Evolutionary conservation across 2,113 vertebrate species (phyloP).

Genomic region (Boulengeromyrus knoepffleri): DNA sequence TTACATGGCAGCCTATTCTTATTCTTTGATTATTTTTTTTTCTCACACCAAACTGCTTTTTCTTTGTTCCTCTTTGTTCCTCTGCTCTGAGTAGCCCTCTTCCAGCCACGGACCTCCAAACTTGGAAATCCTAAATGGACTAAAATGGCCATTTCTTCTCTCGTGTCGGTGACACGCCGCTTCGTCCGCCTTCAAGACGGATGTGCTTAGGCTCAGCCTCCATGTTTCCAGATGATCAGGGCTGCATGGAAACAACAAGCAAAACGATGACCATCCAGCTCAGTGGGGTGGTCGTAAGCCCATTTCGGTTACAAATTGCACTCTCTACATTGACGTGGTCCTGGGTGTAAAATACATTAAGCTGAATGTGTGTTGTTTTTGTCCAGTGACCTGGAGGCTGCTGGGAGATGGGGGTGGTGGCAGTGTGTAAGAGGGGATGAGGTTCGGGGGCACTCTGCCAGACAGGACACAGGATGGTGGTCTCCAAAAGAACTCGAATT

Average conservation of each 20-base stretch:
- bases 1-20: neutral
- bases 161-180: neutral
- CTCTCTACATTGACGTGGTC: constrained; percentile 13
- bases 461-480: constrained; percentile 15
- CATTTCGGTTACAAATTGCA: constrained; percentile 45
- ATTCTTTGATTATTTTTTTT: neutral
- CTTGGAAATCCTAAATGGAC: neutral
- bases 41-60: neutral
- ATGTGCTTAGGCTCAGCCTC: neutral
- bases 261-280: neutral
- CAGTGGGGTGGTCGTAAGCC: constrained; percentile 40
- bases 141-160: neutral
- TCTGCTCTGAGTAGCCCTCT: neutral
- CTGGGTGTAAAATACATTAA: constrained; percentile 12
- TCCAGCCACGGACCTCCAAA: neutral
- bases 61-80: neutral
- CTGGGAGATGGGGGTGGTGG: neutral
- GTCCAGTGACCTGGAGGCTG: constrained; percentile 26
- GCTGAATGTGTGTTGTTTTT: neutral
- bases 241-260: neutral
- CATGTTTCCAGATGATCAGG: neutral
- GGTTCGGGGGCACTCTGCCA: constrained; percentile 2
- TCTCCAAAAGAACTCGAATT: constrained; percentile 22
- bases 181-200: neutral
- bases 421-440: constrained; percentile 5